Evolutionary conservation across 2,113 vertebrate species (phyloP).

Genomic region (Xyliphius kryptos): DNA sequence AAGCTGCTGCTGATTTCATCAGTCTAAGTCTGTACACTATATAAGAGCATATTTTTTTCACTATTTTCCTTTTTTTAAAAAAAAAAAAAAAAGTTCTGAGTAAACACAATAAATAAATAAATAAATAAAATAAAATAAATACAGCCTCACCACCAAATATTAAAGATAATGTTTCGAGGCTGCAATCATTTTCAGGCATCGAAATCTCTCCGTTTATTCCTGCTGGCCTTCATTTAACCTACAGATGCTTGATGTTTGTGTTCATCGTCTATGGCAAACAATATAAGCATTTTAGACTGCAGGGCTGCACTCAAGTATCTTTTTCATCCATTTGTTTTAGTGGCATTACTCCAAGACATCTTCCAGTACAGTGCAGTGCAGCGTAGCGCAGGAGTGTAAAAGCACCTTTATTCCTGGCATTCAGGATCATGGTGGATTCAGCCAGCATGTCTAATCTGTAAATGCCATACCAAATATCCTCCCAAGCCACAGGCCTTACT

Average conservation of each 20-base stretch:
- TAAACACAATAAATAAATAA: no score
- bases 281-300: conserved; percentile 4
- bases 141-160: no score
- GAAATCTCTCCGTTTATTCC: no score
- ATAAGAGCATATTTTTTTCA: conserved; percentile 17
- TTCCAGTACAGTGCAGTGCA: neutral
- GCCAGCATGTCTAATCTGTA: conserved; percentile 8
- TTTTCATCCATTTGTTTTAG: conserved; percentile 8
- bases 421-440: neutral
- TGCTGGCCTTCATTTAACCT: neutral
- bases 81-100: no score
- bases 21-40: conserved; percentile 28
- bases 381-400: neutral
- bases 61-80: no score
- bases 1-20: conserved; percentile 38
- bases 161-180: no score
- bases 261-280: neutral
- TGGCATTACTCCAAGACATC: conserved; percentile 5
- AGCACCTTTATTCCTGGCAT: conserved; percentile 1
- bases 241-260: neutral
- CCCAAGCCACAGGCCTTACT: neutral
- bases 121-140: no score
- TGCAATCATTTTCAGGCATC: no score
- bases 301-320: neutral
- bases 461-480: conserved; percentile 27